Percentiles rank a stretch among this genome's conserved stretches.
Conservation (phyloP, 2,888 invertebrate species). For the Linnaemya vulpina region DNA sequence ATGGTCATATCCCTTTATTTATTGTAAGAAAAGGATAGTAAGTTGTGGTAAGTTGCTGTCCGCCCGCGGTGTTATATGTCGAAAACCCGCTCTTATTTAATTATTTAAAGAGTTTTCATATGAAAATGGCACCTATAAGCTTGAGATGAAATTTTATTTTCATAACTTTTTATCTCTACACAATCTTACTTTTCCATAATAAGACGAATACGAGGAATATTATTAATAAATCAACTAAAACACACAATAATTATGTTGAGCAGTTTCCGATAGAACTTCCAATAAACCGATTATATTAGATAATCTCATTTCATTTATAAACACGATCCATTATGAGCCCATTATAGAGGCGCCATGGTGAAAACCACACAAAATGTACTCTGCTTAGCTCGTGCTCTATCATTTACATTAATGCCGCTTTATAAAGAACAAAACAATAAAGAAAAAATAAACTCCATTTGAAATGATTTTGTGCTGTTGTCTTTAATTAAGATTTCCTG, state of each 20-base stretch:
- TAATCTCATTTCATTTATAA: slow-evolving; percentile 45
- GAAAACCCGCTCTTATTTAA: too few species aligned
- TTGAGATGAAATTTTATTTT: neutral
- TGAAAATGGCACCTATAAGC: too few species aligned
- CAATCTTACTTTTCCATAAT: neutral
- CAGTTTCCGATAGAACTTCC: slow-evolving; percentile 37
- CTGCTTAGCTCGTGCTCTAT: slow-evolving; percentile 66
- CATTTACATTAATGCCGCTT: slow-evolving; percentile 61
- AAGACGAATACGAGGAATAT: neutral
- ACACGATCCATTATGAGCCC: slow-evolving; percentile 22
- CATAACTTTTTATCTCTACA: neutral
- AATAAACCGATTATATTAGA: slow-evolving; percentile 41
- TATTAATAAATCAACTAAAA: slow-evolving; percentile 8
- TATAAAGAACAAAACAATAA: neutral
- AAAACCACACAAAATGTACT: slow-evolving; percentile 47
- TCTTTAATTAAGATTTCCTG: slow-evolving; percentile 69
- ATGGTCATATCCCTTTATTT: too few species aligned
- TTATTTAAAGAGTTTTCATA: too few species aligned
- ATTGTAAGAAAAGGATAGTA: too few species aligned
- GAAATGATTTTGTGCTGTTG: slow-evolving; percentile 44
- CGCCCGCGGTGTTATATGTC: too few species aligned
- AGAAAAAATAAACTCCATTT: neutral
- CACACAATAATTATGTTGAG: neutral
- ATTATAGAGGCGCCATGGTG: slow-evolving; percentile 60
- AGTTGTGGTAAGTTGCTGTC: too few species aligned